Evolutionary conservation across 2,113 vertebrate species (phyloP).

Genomic region (Martes martes): DNA sequence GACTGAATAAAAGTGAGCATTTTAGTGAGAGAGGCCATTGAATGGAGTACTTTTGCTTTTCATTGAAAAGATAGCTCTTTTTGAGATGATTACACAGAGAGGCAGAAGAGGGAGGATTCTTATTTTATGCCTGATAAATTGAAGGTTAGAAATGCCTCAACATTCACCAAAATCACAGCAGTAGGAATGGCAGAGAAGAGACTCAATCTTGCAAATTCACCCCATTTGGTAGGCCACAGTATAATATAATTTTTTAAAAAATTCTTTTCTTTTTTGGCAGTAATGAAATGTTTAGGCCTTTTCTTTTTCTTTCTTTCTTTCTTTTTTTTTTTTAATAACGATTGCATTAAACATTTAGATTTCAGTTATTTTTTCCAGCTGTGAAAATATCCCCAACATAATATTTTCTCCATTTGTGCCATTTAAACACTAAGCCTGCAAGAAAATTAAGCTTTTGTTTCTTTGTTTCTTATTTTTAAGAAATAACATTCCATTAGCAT

Average conservation of each 20-base stretch:
- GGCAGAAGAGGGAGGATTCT: neutral
- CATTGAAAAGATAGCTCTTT: neutral
- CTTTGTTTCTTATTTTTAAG: neutral
- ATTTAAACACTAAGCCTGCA: conserved; percentile 12
- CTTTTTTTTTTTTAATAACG: neutral
- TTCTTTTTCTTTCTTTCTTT: neutral
- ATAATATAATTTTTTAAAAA: neutral
- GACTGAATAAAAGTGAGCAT: neutral
- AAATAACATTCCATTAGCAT: neutral
- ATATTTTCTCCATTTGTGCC: neutral
- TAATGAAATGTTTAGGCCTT: neutral
- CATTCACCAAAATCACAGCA: neutral
- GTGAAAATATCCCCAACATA: conserved; percentile 57
- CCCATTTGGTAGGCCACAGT: neutral
- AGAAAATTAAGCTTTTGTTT: neutral
- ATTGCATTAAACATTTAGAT: conserved; percentile 66
- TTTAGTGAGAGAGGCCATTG: neutral
- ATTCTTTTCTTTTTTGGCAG: conserved; percentile 12
- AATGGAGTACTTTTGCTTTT: neutral
- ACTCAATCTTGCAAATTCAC: neutral
- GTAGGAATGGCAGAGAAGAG: neutral
- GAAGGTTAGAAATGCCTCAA: neutral
- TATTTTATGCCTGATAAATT: neutral
- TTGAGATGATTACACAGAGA: neutral
- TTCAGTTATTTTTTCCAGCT: conserved; percentile 62